Evolutionary conservation across 2,797 vertebrate species (phyloP), one percentile per base, ranked within the genome.

Genomic region (Todus mexicanus): DNA sequence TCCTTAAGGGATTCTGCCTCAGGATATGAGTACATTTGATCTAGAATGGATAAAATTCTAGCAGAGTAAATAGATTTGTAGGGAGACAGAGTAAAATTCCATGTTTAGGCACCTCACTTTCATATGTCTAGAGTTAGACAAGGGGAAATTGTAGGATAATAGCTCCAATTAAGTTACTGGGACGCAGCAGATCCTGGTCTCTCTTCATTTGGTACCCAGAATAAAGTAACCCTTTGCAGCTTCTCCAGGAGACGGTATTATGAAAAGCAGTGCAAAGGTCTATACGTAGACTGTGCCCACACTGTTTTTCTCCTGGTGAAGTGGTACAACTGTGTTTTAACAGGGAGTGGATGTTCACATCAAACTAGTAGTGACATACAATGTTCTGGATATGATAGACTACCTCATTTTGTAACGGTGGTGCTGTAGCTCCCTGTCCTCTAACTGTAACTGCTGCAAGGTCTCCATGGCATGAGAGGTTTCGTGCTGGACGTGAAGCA

Each of bases 91-190:
- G 23, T 72, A 47, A 89, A 84, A 73, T 7, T 43, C 69, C 87
- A 20, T 35, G 33, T 73, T 54, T 66, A 50, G 16, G 16, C 26
- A 73, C 33, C 26, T 91, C 59, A 56, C 25, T 82, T 31, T 63
- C 37, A 6, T 25, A 56, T 26, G 35, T 74, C 25, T n/a, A 65
- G 45, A 53, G 21, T 38, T 51, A 54, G 23, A 13, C 4, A 6
- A 91, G 43, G 38, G 40, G 38, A 66, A 26, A 8, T 10, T 13
- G 0, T 20, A 23, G 26, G 10, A 29, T 89, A 63, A 76, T 50
- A 25, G 8, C 23, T 91, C 43, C 51, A 7, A 0, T 54, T 57
- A 3, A 0, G 3, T 63, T 91, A 21, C 13, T 47, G 29, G 8
- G 19, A 61, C 57, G 15, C 48, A 66, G 11, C 29, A 60, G 54